Evolutionary conservation across 2,888 invertebrate genomes (phyloP).

Genomic region (Gastracanthus pulcherrimus): DNA sequence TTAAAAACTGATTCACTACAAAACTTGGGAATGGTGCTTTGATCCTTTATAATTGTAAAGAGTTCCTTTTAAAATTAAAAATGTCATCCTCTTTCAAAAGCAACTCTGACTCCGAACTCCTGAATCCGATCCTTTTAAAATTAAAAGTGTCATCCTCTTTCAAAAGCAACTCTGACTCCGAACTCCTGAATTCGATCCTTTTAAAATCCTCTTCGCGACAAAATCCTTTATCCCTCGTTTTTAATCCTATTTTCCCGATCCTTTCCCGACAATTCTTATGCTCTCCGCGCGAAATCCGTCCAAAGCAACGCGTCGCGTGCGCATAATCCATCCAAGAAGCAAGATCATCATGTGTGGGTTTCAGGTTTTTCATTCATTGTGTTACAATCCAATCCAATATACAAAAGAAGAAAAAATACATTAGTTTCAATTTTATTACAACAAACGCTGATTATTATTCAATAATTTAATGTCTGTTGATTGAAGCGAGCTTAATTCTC

Average conservation of each 20-base stretch:
- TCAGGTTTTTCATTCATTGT: constrained; percentile 78
- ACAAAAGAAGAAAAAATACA: constrained; percentile 78
- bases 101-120: constrained; percentile 45
- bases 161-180: constrained; percentile 36
- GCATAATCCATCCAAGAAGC: constrained; percentile 77
- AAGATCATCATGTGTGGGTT: constrained; percentile 75
- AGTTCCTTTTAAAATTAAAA: constrained; percentile 35
- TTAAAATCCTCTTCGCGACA: constrained; percentile 57
- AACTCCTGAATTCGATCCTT: constrained; percentile 55
- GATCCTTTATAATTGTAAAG: constrained; percentile 45
- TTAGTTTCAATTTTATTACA: constrained; percentile 68
- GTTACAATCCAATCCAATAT: constrained; percentile 78
- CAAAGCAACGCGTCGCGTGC: constrained; percentile 67
- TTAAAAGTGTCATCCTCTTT: constrained; percentile 36
- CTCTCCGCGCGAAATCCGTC: constrained; percentile 69
- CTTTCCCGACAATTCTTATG: constrained; percentile 51
- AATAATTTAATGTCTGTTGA: constrained; percentile 24
- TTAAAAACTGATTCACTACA: constrained; percentile 45
- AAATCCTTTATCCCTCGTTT: constrained; percentile 54
- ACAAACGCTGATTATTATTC: constrained; percentile 48
- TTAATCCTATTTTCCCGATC: constrained; percentile 55
- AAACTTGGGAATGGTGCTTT: constrained; percentile 57
- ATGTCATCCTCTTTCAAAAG: constrained; percentile 37
- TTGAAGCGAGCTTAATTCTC: constrained; percentile 36
- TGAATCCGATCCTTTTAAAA: constrained; percentile 53